Conservation (phyloP, 2,113 vertebrate species). For the Indicator maculatus region DNA sequence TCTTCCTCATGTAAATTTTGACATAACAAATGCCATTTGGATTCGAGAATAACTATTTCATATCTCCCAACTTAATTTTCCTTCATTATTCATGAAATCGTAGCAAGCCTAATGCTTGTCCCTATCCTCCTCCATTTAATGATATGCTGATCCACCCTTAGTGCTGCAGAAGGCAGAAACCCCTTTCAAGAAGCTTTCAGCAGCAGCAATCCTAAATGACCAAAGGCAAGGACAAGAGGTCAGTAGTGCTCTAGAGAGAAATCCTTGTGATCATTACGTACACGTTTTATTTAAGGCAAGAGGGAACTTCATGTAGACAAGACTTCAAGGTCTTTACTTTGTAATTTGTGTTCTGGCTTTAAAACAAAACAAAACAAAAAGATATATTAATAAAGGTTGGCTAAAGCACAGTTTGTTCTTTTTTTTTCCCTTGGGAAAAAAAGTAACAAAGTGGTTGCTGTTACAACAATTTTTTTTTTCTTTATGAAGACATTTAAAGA, state of each 20-base stretch:
- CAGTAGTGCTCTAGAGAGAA: not conserved
- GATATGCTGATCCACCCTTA: not conserved
- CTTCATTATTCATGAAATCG: not conserved
- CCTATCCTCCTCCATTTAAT: not conserved
- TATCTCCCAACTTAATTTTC: not conserved
- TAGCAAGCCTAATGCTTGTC: not conserved
- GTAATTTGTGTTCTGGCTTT: not conserved
- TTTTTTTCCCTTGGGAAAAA: not conserved
- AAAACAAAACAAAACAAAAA: not conserved
- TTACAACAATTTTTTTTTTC: not conserved
- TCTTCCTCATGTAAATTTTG: rapidly evolving
- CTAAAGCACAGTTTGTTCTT: not conserved
- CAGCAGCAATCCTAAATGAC: not conserved
- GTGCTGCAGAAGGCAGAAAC: not conserved
- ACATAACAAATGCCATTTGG: not conserved
- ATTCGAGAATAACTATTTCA: not conserved
- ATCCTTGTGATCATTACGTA: not conserved
- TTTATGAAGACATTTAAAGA: not conserved
- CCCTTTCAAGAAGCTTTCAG: not conserved
- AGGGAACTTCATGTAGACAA: not conserved
- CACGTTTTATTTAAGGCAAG: not conserved
- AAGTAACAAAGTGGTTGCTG: not conserved
- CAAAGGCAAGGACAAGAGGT: not conserved
- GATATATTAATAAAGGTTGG: not conserved
- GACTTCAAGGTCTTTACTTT: not conserved